These are phyloP conservation scores for Balanococcus diminutus DNA, from an alignment of 2,888 invertebrate species.

Conservation along the genomic window DNA sequence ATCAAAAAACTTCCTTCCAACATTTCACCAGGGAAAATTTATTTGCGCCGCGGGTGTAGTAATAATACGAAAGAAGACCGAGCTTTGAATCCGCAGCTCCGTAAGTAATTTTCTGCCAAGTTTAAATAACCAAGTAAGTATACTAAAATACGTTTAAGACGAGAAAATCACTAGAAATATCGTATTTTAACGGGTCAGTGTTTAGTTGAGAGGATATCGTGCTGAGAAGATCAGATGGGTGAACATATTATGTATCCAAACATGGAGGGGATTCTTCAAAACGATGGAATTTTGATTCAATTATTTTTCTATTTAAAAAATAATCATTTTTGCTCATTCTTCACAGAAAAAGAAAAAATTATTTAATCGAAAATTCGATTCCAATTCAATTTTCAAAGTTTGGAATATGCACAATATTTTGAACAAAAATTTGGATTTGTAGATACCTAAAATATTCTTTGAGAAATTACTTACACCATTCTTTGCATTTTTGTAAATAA, in stretches of 20 bases:
- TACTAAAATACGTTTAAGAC: no score
- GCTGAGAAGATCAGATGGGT: not conserved
- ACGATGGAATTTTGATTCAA: no score
- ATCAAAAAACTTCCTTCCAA: not conserved
- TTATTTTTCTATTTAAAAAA: no score
- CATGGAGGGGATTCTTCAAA: not conserved
- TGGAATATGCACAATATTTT: no score
- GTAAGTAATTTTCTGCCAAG: not conserved
- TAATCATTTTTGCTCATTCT: no score
- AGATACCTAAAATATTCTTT: no score
- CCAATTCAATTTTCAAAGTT: no score
- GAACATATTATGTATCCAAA: not conserved
- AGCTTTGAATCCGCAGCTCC: not conserved
- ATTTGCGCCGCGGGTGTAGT: conserved; percentile 22
- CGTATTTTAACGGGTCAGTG: not conserved
- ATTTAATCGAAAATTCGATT: no score
- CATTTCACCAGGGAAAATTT: not conserved
- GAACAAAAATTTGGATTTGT: no score
- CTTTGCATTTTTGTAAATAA: no score
- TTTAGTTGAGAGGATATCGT: not conserved
- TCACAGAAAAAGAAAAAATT: no score
- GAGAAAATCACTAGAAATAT: not conserved
- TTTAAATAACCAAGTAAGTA: not conserved
- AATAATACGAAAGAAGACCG: not conserved
- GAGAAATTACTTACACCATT: no score